These are phyloP conservation scores for Hyposmocoma kahamanoa DNA, from an alignment of 1,140 invertebrate genomes.

Conservation along the genomic window DNA sequence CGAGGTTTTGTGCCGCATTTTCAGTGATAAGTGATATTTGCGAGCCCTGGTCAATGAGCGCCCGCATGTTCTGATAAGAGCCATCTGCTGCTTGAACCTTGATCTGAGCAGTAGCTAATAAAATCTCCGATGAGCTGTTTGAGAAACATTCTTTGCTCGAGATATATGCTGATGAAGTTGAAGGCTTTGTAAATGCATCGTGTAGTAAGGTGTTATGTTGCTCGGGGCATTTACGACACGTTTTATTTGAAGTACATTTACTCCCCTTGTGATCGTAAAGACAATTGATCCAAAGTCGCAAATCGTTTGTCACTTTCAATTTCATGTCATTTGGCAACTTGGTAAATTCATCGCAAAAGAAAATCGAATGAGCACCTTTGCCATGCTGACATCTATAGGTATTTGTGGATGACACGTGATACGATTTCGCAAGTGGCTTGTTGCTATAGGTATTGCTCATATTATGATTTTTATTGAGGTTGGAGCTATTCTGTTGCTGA, in stretches of 20 bases:
- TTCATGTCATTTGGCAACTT: neutral
- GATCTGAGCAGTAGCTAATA: too few relatives aligned
- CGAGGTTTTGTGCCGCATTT: too few relatives aligned
- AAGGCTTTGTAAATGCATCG: neutral
- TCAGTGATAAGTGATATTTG: too few relatives aligned
- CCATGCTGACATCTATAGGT: neutral
- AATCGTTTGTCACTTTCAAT: neutral
- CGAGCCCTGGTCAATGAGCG: too few relatives aligned
- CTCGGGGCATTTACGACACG: conserved; percentile 1
- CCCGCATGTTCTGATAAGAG: too few relatives aligned
- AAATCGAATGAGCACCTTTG: neutral
- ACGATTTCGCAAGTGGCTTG: conserved; percentile 1
- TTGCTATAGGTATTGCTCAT: neutral
- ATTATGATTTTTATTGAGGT: neutral
- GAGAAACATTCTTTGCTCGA: too few relatives aligned
- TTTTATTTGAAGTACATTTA: conserved; percentile 5
- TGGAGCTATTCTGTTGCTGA: neutral
- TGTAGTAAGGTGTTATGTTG: conserved; percentile 3
- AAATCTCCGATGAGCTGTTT: too few relatives aligned
- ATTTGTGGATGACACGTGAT: neutral
- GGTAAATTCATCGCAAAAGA: neutral
- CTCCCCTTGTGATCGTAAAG: neutral
- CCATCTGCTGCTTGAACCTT: too few relatives aligned
- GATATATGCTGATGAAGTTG: neutral
- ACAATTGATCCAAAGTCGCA: neutral